A percentile compares a stretch with the other conserved stretches of the same genome.
These are phyloP conservation scores for Torymus aiolomorphi DNA, from an alignment of 2,888 invertebrate genomes.

Conservation along the genomic window DNA sequence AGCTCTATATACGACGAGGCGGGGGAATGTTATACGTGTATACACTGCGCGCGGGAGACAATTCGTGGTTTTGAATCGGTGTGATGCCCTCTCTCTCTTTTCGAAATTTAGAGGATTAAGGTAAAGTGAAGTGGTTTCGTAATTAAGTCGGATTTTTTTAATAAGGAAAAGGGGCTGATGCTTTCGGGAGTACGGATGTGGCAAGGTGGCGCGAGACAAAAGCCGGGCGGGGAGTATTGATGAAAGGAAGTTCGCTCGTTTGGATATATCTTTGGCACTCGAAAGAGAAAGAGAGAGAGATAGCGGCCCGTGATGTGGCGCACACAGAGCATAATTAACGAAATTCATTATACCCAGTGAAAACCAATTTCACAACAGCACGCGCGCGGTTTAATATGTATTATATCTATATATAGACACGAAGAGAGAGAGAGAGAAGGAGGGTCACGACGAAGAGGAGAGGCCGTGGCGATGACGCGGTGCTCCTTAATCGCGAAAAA, in stretches of 20 bases:
- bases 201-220: neutral
- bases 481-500: slow-evolving; percentile 75
- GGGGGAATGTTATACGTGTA: neutral
- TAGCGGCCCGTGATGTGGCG: slow-evolving; percentile 12
- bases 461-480: slow-evolving; percentile 56
- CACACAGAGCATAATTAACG: slow-evolving; percentile 72
- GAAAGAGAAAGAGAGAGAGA: neutral
- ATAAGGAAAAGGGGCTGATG: slow-evolving; percentile 13
- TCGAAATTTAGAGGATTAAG: too few relatives aligned
- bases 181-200: neutral
- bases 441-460: neutral
- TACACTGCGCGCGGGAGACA: neutral
- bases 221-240: slow-evolving; percentile 13
- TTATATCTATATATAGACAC: neutral
- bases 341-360: slow-evolving; percentile 73
- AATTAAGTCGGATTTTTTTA: slow-evolving; percentile 6
- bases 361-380: slow-evolving; percentile 73
- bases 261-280: slow-evolving; percentile 11
- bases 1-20: slow-evolving; percentile 11
- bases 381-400: slow-evolving; percentile 49
- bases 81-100: too few relatives aligned
- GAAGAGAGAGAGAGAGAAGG: neutral
- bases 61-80: slow-evolving; percentile 15
- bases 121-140: neutral
- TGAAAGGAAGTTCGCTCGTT: slow-evolving; percentile 11